phyloP scores from a whole-genome alignment of 2,888 invertebrate genomes.

The Orthonevra nobilis region DNA sequence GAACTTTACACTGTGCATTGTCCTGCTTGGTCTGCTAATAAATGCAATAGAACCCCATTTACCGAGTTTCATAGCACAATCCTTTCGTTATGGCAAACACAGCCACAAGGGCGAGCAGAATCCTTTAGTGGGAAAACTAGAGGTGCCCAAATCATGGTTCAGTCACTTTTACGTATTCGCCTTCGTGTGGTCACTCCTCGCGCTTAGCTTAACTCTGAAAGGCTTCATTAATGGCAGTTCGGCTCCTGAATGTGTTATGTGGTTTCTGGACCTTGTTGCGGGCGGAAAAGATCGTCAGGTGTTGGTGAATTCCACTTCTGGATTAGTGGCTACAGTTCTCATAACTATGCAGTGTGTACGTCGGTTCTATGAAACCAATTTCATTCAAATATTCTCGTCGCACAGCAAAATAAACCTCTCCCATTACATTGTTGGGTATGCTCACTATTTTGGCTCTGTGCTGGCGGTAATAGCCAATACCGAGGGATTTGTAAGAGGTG shows the following conservation, averaged over 20 bases:
- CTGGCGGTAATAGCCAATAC: slow-evolving; percentile 86
- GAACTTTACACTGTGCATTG: slow-evolving; percentile 77
- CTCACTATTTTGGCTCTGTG: slow-evolving; percentile 88
- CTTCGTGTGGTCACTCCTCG: slow-evolving; percentile 81
- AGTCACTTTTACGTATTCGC: slow-evolving; percentile 90
- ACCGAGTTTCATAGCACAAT: slow-evolving; percentile 84
- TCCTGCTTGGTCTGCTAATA: slow-evolving; percentile 83
- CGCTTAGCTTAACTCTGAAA: slow-evolving; percentile 72
- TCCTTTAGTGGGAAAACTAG: slow-evolving; percentile 79
- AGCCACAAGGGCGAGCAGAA: slow-evolving; percentile 81
- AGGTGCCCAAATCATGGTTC: slow-evolving; percentile 90
- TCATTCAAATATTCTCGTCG: slow-evolving; percentile 89
- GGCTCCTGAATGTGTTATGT: slow-evolving; percentile 80
- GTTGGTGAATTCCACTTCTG: slow-evolving; percentile 78
- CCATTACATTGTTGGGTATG: slow-evolving; percentile 88
- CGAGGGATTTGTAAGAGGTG: slow-evolving; percentile 83
- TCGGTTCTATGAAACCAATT: slow-evolving; percentile 90
- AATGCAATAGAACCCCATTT: slow-evolving; percentile 82
- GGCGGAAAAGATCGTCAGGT: slow-evolving; percentile 80
- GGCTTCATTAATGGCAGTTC: slow-evolving; percentile 79
- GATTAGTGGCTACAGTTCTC: slow-evolving; percentile 83
- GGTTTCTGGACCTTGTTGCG: slow-evolving; percentile 77
- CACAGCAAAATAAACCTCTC: slow-evolving; percentile 88
- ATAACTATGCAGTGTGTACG: slow-evolving; percentile 86
- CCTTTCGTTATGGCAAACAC: slow-evolving; percentile 88